Percentiles rank a stretch among this genome's conserved stretches.
Evolutionary conservation across 2,888 invertebrate genomes (phyloP).

Genomic region (Coleophora deauratella): DNA sequence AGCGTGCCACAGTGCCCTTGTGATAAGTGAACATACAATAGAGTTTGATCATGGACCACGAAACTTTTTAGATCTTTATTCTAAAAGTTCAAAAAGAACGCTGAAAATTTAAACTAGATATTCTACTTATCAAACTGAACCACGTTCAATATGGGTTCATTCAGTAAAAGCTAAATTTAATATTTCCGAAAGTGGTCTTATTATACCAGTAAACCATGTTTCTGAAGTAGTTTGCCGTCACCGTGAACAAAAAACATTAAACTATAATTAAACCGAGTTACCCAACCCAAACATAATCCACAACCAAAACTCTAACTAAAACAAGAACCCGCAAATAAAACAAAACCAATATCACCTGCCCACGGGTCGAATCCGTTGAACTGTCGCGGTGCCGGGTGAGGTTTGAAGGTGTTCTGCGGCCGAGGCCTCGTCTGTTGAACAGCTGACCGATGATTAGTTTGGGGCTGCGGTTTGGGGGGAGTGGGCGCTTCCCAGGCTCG

Average conservation of each 20-base stretch:
- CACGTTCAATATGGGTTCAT: too few relatives aligned
- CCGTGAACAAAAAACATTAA: too few relatives aligned
- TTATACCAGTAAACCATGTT: too few relatives aligned
- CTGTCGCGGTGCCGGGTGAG: conserved; percentile 57
- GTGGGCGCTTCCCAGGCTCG: conserved; percentile 46
- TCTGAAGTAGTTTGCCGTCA: too few relatives aligned
- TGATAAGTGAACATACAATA: conserved; percentile 15
- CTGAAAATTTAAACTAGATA: too few relatives aligned
- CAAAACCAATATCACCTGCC: conserved; percentile 74
- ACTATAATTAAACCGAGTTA: background rate
- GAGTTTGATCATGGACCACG: conserved; percentile 41
- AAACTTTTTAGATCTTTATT: too few relatives aligned
- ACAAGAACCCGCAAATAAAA: conserved; percentile 64
- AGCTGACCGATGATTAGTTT: background rate
- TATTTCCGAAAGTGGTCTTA: too few relatives aligned
- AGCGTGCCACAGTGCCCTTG: conserved; percentile 20
- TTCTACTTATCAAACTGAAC: too few relatives aligned
- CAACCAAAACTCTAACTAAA: conserved; percentile 31
- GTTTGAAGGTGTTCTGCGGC: conserved; percentile 27
- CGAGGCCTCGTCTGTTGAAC: too few relatives aligned
- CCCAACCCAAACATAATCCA: conserved; percentile 4
- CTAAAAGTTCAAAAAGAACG: too few relatives aligned
- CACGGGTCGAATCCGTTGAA: conserved; percentile 74
- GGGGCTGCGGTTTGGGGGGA: conserved; percentile 9
- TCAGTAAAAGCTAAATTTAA: too few relatives aligned